Conservation (phyloP, 1,140 invertebrate species). For the Trichonephila clavipes region DNA sequence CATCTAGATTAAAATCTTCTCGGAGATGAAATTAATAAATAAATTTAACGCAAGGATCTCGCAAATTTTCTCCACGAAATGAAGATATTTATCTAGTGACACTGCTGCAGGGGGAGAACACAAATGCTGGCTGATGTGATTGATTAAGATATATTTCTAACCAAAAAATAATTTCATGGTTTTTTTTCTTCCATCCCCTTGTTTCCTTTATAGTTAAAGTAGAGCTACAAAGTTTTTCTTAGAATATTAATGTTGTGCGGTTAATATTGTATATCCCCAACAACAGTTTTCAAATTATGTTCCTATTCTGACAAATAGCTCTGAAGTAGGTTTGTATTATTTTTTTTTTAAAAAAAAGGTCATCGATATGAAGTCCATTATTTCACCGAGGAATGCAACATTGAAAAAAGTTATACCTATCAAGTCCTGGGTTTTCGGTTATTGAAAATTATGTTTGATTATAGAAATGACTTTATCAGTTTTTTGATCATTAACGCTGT, state of each 20-base stretch:
- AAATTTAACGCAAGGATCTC: conserved; percentile 73
- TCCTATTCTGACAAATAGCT: too few species aligned
- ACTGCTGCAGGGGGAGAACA: neutral
- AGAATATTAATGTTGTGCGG: neutral
- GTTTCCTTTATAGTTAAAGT: too few species aligned
- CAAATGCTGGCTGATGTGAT: neutral
- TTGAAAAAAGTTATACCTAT: too few species aligned
- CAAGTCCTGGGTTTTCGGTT: too few species aligned
- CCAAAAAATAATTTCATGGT: neutral
- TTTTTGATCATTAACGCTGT: too few species aligned
- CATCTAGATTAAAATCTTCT: conserved; percentile 68
- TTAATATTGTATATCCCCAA: neutral
- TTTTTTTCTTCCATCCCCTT: neutral
- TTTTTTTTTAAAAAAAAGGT: too few species aligned
- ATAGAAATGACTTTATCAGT: too few species aligned
- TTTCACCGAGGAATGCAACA: too few species aligned
- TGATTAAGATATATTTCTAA: conserved; percentile 41
- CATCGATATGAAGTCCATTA: too few species aligned
- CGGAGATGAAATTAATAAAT: conserved; percentile 76
- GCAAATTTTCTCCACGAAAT: conserved; percentile 45
- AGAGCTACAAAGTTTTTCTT: neutral
- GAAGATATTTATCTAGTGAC: conserved; percentile 72
- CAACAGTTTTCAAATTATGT: too few species aligned
- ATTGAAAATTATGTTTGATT: too few species aligned
- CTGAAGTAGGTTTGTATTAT: too few species aligned